These are phyloP conservation scores for Pachycephus smyrnensis DNA, from an alignment of 2,888 invertebrate species.

Conservation along the genomic window DNA sequence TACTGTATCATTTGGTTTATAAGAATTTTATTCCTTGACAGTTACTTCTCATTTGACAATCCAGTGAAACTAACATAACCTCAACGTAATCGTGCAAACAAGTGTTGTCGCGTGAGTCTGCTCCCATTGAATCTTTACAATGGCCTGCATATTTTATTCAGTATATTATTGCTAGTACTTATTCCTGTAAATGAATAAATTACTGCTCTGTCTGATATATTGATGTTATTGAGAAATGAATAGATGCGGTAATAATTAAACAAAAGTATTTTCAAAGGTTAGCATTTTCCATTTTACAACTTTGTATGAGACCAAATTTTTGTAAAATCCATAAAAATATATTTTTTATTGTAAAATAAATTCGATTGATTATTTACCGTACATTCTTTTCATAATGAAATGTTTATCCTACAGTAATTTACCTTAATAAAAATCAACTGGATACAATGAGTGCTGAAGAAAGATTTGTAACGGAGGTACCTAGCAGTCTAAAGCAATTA, in stretches of 20 bases:
- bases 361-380: not conserved
- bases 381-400: not conserved
- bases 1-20: not conserved
- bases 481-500: conserved; percentile 91
- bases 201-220: not conserved
- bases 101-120: not conserved
- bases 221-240: conserved; percentile 4
- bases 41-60: conserved; percentile 3
- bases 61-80: conserved; percentile 13
- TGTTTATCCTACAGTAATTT: not conserved
- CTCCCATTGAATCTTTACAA: not conserved
- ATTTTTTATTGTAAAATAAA: not conserved
- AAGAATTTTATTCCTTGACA: not conserved
- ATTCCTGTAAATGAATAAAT: not conserved
- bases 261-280: not conserved
- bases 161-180: not conserved
- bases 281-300: not conserved
- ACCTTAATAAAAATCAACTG: not conserved
- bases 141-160: not conserved
- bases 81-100: not conserved
- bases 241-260: conserved; percentile 2
- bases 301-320: not conserved
- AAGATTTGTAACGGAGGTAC: conserved; percentile 89
- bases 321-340: not conserved
- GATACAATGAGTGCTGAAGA: conserved; percentile 75